phyloP scores from a whole-genome alignment of 2,888 invertebrate species.

The Tridacna gigas region DNA sequence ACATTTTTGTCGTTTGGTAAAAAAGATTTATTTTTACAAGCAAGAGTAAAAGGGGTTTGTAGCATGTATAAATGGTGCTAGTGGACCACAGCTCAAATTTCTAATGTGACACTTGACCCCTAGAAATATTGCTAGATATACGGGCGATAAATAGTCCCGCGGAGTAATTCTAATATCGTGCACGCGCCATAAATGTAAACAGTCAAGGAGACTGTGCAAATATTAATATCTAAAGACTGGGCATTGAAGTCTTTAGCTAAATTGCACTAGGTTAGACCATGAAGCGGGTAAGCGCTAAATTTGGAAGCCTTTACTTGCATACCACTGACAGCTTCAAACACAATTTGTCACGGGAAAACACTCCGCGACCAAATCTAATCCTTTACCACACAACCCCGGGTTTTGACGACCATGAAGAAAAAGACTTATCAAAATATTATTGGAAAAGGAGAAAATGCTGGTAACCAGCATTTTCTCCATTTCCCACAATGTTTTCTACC shows the following conservation, averaged over 20 bases:
- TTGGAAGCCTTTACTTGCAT: constrained; percentile 45
- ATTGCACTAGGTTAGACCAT: constrained; percentile 54
- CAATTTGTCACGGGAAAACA: constrained; percentile 44
- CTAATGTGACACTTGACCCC: constrained; percentile 60
- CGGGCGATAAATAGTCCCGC: constrained; percentile 58
- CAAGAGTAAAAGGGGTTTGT: not conserved
- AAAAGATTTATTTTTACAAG: no score
- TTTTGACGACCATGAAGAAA: no score
- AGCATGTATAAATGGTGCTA: constrained; percentile 33
- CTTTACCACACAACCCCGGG: no score
- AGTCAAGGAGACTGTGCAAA: constrained; percentile 61
- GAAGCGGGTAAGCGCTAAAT: constrained; percentile 35
- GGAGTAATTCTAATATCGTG: constrained; percentile 58
- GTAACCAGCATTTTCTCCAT: no score
- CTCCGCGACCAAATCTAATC: constrained; percentile 40
- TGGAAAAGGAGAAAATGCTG: no score
- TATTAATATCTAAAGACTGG: constrained; percentile 64
- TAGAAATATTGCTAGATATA: constrained; percentile 56
- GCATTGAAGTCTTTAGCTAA: constrained; percentile 49
- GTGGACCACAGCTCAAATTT: constrained; percentile 37
- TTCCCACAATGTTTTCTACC: no score
- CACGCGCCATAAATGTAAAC: constrained; percentile 68
- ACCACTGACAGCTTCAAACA: constrained; percentile 56
- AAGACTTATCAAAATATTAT: no score
- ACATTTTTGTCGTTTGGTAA: no score